Evolutionary conservation across 2,113 vertebrate species (phyloP), one percentile per base, ranked within the genome.

Genomic region (Pedetes capensis): DNA sequence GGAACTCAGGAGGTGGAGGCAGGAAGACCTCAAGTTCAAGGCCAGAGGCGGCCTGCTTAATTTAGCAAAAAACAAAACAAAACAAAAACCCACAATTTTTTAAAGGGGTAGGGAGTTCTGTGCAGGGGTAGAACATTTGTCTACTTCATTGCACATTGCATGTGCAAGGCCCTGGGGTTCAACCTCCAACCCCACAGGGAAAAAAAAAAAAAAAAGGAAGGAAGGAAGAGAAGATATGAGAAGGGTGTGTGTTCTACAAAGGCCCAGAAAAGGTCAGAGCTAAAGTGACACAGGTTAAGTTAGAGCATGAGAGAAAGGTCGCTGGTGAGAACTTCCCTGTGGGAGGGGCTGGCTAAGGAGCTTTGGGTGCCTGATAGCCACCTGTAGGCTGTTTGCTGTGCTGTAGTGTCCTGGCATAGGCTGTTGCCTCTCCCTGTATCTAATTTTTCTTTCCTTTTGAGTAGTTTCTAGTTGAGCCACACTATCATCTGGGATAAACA

Each of bases 231-330:
- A 57, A 39, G 57, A 61, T 68, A 22, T 6, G n/a, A 76, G 87
- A 75, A 42, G 10, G 25, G 11, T 18, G 5, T 4, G n/a, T 47
- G 32, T 22, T 27, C 59, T 32, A 39, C 55, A 12, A 39, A 37
- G 44, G 78, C 55, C 63, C 57, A 84, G 57, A 61, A 72, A 66
- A 37, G 29, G 20, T 42, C 25, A 11, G 44, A 85, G 27, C 44
- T 37, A 12, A 80, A 64, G 27, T 14, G 39, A 11, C 9, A 12
- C 20, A 22, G 59, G 69, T 59, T 44, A 44, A 51, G n/a, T 84
- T 14, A 61, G 27, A 2, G 1, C 6, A 3, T 0, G 34, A 63
- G 16, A 42, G 39, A 39, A n/a, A 69, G 47, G 34, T 18, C 47
- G 32, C 12, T 1, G 29, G 29, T 61, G n/a, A 55, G 13, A 14